Base-by-base conservation (phyloP, 2,797 vertebrate genomes). In the Falco columbarius region DNA sequence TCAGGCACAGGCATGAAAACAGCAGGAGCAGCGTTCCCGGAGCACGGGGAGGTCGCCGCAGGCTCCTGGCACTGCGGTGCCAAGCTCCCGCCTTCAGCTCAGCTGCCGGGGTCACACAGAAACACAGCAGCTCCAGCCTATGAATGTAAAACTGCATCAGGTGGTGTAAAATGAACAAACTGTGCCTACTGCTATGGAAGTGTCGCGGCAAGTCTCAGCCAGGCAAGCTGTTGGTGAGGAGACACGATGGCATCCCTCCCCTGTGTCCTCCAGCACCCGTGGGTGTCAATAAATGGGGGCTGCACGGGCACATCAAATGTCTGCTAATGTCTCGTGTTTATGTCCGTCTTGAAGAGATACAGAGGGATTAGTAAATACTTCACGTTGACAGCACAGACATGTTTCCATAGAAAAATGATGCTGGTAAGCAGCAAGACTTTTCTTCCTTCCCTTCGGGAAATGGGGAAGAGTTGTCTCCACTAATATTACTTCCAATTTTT, bases 371-470 rank as follows among this genome's bases (percentile, higher is more conserved):
- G 79, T 90, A 79, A 90, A 66, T 46, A 74, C 47, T 87, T 74
- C 80, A 56, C 52, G 88, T 24, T 59, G 90, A 54, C 73, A 79
- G 70, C 62, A 27, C 29, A 34, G 75, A 16, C 36, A 32, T 74
- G 38, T 81, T 94, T 74, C 76, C 52, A 42, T 29, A 10, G 68
- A 76, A 81, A 94, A 86, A 84, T 52, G 46, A 54, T 55, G 44
- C 7, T 26, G 52, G 30, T 47, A 71, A 90, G 34, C 3, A 15
- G 44, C 34, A 27, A 55, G 58, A 16, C 47, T 95, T 90, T 67
- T 76, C 71, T 83, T 81, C 67, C 63, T 65, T 92, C 70, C n/a
- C 82, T 68, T 86, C 49, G 77, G 88, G 73, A 94, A 72, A 72
- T 1, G 26, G 36, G 61, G 38, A 61, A 63, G 40, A 74, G 58